These are phyloP conservation scores for Solea senegalensis DNA, from an alignment of 2,113 vertebrate genomes.

Conservation along the genomic window DNA sequence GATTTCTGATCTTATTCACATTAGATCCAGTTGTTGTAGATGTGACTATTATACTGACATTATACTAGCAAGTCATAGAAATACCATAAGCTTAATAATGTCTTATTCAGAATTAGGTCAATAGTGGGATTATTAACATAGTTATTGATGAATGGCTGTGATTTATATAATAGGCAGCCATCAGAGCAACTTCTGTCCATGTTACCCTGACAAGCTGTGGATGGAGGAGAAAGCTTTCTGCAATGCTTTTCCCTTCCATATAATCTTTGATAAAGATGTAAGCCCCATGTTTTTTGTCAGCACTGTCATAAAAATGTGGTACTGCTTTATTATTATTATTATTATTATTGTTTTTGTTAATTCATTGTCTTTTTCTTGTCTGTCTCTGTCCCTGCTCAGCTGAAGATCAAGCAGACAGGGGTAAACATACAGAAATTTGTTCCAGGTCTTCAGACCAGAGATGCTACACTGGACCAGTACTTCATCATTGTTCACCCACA, in stretches of 20 bases:
- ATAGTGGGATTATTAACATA: neutral
- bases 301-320: neutral
- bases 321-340: neutral
- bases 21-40: too few relatives aligned
- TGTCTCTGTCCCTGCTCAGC: slow-evolving; percentile 46
- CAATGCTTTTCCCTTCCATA: slow-evolving; percentile 80
- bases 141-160: neutral
- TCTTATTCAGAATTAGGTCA: too few relatives aligned
- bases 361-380: neutral
- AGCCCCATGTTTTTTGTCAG: slow-evolving; percentile 20
- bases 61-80: too few relatives aligned
- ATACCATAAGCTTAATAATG: neutral
- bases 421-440: slow-evolving; percentile 84
- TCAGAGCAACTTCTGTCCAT: slow-evolving; percentile 63
- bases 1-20: too few relatives aligned
- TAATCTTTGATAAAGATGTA: slow-evolving; percentile 82
- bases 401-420: slow-evolving; percentile 81
- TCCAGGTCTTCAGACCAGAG: slow-evolving; percentile 72
- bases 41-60: too few relatives aligned
- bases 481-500: slow-evolving; percentile 82
- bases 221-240: slow-evolving; percentile 81
- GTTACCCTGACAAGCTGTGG: slow-evolving; percentile 80
- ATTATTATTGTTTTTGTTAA: neutral
- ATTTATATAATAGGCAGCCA: slow-evolving; percentile 59
- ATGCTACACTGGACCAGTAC: slow-evolving; percentile 70